Evolutionary conservation across 2,888 invertebrate species (phyloP), one percentile per base, ranked within the genome.

Genomic region (Synergus itoensis): DNA sequence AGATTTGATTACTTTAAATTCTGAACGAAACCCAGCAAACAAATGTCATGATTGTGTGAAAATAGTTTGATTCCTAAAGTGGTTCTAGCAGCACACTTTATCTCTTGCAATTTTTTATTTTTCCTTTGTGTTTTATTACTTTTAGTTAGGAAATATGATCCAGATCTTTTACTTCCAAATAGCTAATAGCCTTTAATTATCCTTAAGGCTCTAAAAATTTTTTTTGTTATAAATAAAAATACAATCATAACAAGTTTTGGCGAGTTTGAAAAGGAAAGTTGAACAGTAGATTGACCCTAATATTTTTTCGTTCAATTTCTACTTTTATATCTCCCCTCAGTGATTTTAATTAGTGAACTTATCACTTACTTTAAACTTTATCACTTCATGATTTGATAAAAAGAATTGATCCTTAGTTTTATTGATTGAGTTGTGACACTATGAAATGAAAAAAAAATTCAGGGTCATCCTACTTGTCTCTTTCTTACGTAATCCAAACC

Each of bases 31-130:
- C 57, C n/a, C 18, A 57, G 18, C 57, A 57, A 57, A 57, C 57
- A 9, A 53, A 57, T 57, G 57, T 57, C 57, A 57, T 57, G 57
- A 57, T 57, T 57, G 57, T 57, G 57, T 57, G 57, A 57, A 57
- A 57, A n/a, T 57, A 57, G 57, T 57, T 57, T 18, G 9, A 57
- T 57, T 57, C 18, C 57, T 57, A 9, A n/a, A 57, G 4, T 57
- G 18, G 11, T 57, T 57, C 57, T 53, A 3, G 18, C 11, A 57
- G n/a, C 57, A 57, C 18, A 57, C 9, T 9, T 57, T 9, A 11
- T 57, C 57, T 57, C n/a, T 57, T 18, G 9, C 9, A 57, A 9
- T 11, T 3, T 57, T 57, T 57, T 57, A n/a, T 9, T 57, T n/a
- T 57, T 57, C 4, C 57, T 18, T 57, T 18, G 18, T 57, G 9